These are phyloP conservation scores for Actinemys pallida DNA, from an alignment of 2,113 vertebrate species.

Conservation along the genomic window DNA sequence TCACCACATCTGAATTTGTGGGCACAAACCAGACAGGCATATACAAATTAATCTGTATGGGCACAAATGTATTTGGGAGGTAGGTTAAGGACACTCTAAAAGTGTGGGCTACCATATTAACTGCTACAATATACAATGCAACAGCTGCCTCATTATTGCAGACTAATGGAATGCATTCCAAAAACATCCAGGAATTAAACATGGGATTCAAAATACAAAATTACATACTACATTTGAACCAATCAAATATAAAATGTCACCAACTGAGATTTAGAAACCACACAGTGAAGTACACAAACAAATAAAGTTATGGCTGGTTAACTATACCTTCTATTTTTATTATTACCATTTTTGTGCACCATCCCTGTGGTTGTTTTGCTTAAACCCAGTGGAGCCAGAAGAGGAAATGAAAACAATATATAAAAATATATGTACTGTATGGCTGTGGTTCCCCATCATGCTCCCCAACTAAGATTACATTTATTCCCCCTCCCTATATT, in stretches of 20 bases:
- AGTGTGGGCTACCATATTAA: not conserved
- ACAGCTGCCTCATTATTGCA: not conserved
- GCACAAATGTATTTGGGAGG: not conserved
- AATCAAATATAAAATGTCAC: not conserved
- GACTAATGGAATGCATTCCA: not conserved
- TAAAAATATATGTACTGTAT: not conserved
- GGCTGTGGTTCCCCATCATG: not conserved
- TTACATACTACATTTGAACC: not conserved
- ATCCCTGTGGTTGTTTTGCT: not conserved
- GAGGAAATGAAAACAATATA: constrained; percentile 39
- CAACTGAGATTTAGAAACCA: not conserved
- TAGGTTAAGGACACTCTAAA: not conserved
- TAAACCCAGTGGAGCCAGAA: constrained; percentile 27
- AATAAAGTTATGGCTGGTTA: not conserved
- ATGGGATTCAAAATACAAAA: not conserved
- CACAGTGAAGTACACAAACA: not conserved
- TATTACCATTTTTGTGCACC: not conserved
- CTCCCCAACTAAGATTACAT: constrained; percentile 30
- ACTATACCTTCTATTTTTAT: not conserved
- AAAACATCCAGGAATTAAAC: not conserved
- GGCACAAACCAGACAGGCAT: not conserved
- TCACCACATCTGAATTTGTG: not conserved
- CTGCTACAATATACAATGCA: not conserved
- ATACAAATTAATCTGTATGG: not conserved
- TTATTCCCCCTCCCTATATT: not conserved